Base-by-base conservation (phyloP, 2,888 invertebrate species). In the Pelosia muscerda region DNA sequence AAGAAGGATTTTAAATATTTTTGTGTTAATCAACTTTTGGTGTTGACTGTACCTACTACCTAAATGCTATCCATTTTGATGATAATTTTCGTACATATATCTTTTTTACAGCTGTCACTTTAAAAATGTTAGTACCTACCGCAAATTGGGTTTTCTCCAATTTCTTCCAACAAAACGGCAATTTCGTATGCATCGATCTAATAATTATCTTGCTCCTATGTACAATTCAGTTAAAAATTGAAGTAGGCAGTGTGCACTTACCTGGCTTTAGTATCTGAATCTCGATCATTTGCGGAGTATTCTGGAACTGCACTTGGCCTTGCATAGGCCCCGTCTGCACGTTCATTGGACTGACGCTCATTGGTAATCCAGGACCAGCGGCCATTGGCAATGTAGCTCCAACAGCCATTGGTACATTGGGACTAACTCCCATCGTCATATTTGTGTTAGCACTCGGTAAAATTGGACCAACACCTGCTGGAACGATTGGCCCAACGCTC, bases 251-350 rank as follows among this genome's bases (percentile, higher is more conserved):
- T 26, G 28, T 22, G 6, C 22, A 38, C 68, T 49, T 69, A 70
- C 78, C 66, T 0, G 77, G 75, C 6, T 72, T 74, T 65, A 75
- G 73, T 31, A 78, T 71, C 64, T 74, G 75, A 59, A 82, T 77
- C 61, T 83, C 82, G 60, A 79, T 73, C 25, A 65, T 70, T 26
- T 81, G 80, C 9, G 56, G 34, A 42, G 26, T 56, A 26, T 25
- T 58, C 26, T 63, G 66, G 26, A 69, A 54, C 26, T 57, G 26
- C 22, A 22, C 28, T 15, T 61, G 65, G 23, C 28, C 58, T 34
- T 63, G 62, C 54, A 54, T 56, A n/a, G 38, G n/a, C 38, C 26
- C 57, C 34, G 38, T 57, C 22, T 55, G 62, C 53, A 60, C 13
- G 26, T 28, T 58, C 28, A 23, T 42, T 28, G 61, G 64, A 23